These are phyloP conservation scores for Halocynthia roretzi DNA, from an alignment of 23 tunicate species.

Conservation along the genomic window DNA sequence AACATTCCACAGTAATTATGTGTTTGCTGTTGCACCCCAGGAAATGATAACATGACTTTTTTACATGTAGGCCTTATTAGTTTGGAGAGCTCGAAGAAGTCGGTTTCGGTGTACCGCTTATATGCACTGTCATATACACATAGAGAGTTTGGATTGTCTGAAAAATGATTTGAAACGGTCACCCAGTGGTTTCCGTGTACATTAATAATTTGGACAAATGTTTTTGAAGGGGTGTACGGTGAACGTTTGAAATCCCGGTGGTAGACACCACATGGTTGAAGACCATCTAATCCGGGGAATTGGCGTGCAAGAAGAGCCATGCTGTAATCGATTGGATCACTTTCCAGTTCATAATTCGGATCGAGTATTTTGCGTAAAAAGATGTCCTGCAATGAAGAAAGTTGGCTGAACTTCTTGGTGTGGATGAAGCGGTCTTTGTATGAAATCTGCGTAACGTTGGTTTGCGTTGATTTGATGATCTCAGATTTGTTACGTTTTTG, in stretches of 20 bases:
- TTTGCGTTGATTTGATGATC: not conserved
- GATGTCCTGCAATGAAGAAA: no score
- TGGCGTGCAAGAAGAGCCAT: no score
- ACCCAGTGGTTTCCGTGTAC: not conserved
- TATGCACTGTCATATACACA: not conserved
- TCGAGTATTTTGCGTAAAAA: not conserved
- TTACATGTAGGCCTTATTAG: not conserved
- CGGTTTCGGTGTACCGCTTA: not conserved
- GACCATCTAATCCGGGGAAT: not conserved
- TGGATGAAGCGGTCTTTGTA: not conserved
- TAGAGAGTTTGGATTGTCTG: not conserved
- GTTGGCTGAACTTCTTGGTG: no score
- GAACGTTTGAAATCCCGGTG: no score
- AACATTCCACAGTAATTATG: not conserved
- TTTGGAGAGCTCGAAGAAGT: not conserved
- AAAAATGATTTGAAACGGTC: not conserved
- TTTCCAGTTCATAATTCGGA: not conserved
- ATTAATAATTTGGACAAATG: not conserved
- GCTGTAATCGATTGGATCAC: not conserved
- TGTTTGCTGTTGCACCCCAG: not conserved
- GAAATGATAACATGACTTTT: not conserved
- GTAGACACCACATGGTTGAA: not conserved
- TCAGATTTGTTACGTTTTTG: not conserved
- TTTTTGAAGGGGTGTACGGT: not conserved
- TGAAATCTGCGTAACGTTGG: not conserved